phyloP scores from a whole-genome alignment of 1,140 invertebrate genomes.

The fruit fly (Drosophila melanogaster) region Release_6_plus_ISO1_MT NC_004354.4:6713501-6714000 shows the following conservation, averaged over 20 bases:
- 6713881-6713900: conserved; percentile 81
- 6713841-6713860: conserved; percentile 81
- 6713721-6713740: neutral
- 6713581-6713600: conserved; percentile 83
- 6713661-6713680: conserved; percentile 80
- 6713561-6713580: conserved; percentile 81
- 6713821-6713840: conserved; percentile 79
- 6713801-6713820: conserved; percentile 80
- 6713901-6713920: conserved; percentile 79
- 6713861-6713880: conserved; percentile 82
- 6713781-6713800: conserved; percentile 81
- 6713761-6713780: conserved; percentile 81
- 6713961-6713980: conserved; percentile 46
- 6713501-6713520: neutral
- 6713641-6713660: conserved; percentile 58
- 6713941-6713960: conserved; percentile 61
- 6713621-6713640: conserved; percentile 46
- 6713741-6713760: conserved; percentile 72
- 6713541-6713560: neutral
- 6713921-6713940: conserved; percentile 78
- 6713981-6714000: conserved; percentile 15
- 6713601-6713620: conserved; percentile 79
- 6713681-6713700: conserved; percentile 3
- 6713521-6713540: neutral
- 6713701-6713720: neutral